Percentiles rank a stretch among this genome's conserved stretches.
Conservation (phyloP, 2,797 vertebrate species). For the Tolypeutes matacus region DNA sequence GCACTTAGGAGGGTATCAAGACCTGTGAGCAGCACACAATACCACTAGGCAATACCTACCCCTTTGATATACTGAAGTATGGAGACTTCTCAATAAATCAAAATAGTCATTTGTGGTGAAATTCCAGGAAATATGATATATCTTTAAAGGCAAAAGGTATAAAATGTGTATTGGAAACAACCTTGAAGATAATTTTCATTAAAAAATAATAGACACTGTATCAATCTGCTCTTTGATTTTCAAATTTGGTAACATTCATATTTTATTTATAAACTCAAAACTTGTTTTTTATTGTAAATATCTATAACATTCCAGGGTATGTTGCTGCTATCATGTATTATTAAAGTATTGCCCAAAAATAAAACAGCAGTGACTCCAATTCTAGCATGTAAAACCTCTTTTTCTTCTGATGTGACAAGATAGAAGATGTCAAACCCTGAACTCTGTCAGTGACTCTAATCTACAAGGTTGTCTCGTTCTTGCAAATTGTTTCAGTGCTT, state of each 20-base stretch:
- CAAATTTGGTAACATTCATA: not conserved
- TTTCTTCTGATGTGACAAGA: not conserved
- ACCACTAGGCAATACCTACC: rapidly evolving
- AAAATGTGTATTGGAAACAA: not conserved
- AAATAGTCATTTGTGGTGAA: not conserved
- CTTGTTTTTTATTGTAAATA: not conserved
- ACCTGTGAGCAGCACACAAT: not conserved
- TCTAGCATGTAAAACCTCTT: not conserved
- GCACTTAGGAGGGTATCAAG: not conserved
- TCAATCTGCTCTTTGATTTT: not conserved
- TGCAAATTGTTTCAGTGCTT: not conserved
- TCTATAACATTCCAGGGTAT: not conserved
- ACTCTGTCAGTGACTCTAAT: conserved; percentile 16
- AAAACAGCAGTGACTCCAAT: not conserved
- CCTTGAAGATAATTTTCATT: not conserved
- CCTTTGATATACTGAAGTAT: not conserved
- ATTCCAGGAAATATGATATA: not conserved
- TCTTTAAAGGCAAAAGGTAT: not conserved
- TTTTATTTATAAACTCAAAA: not conserved
- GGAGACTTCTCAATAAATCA: not conserved
- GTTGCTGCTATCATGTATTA: not conserved
- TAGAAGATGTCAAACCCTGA: not conserved
- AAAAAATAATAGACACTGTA: not conserved
- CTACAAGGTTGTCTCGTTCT: not conserved
- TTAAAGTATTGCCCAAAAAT: not conserved